phyloP scores from a whole-genome alignment of 2,888 invertebrate genomes.

The Ochlodes sylvanus region DNA sequence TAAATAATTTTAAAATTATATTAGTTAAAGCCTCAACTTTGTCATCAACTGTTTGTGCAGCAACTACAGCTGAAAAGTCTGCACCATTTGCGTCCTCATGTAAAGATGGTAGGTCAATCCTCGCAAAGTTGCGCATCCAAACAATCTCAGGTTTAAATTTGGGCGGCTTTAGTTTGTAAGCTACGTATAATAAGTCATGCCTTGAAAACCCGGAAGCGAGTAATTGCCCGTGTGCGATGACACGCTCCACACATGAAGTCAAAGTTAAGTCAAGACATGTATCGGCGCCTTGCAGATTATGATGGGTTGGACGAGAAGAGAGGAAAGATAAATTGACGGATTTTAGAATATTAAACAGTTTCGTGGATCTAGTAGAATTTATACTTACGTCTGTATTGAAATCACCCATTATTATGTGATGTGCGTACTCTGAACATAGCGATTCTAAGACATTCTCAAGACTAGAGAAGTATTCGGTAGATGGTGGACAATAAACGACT shows the following conservation, averaged over 20 bases:
- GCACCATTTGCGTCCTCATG: neutral
- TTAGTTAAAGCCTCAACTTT: conserved; percentile 9
- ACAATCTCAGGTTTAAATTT: neutral
- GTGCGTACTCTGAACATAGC: neutral
- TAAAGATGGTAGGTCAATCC: neutral
- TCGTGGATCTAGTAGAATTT: neutral
- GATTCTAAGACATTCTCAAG: neutral
- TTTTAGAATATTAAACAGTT: neutral
- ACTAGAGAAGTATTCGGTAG: neutral
- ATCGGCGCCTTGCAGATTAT: neutral
- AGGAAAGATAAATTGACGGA: neutral
- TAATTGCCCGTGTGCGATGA: too few relatives aligned
- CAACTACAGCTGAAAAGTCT: neutral
- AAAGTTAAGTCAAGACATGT: too few relatives aligned
- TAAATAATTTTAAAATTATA: neutral
- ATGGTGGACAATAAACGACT: too few relatives aligned
- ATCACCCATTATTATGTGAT: neutral
- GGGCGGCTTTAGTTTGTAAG: neutral
- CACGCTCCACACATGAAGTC: too few relatives aligned
- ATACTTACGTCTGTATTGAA: neutral
- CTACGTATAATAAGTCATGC: neutral
- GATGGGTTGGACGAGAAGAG: neutral
- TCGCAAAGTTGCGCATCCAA: neutral
- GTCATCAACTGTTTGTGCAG: neutral
- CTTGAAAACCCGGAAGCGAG: too few relatives aligned